Evolutionary conservation across 2,888 invertebrate species (phyloP).

Genomic region (Pachydiplax longipennis): DNA sequence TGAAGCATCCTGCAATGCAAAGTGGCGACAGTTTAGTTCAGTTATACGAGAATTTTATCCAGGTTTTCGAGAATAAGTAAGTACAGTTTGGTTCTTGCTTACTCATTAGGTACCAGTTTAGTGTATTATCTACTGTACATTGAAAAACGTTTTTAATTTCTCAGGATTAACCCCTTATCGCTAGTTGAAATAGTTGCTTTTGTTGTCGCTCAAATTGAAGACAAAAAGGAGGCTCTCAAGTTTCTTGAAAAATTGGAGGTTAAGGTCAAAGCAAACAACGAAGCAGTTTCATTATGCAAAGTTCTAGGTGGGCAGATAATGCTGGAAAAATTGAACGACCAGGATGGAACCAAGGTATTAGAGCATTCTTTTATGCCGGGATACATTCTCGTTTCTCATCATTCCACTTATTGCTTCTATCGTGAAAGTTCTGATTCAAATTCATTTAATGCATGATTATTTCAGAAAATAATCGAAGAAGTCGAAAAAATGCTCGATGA

Average conservation of each 20-base stretch:
- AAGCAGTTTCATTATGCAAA: slow-evolving; percentile 88
- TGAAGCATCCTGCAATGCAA: slow-evolving; percentile 79
- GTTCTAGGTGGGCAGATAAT: slow-evolving; percentile 85
- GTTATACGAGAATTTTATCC: slow-evolving; percentile 90
- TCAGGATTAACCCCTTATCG: slow-evolving; percentile 92
- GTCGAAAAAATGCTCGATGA: slow-evolving; percentile 85
- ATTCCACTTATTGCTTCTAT: no score
- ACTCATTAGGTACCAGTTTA: not conserved
- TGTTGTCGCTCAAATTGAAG: slow-evolving; percentile 77
- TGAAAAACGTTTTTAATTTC: slow-evolving; percentile 52
- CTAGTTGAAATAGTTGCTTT: slow-evolving; percentile 86
- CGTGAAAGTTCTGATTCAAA: not conserved
- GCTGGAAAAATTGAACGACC: slow-evolving; percentile 78
- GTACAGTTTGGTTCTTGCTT: slow-evolving; percentile 58
- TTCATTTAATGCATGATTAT: slow-evolving; percentile 37
- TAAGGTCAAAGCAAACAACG: slow-evolving; percentile 84
- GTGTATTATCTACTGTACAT: slow-evolving; percentile 32
- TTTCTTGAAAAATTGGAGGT: slow-evolving; percentile 89
- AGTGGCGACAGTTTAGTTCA: slow-evolving; percentile 80
- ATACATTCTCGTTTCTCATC: not conserved
- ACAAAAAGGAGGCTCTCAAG: slow-evolving; percentile 82
- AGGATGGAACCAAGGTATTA: slow-evolving; percentile 72
- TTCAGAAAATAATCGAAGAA: slow-evolving; percentile 81
- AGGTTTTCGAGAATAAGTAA: slow-evolving; percentile 95
- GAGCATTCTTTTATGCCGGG: slow-evolving; percentile 32